Evolutionary conservation across 2,797 vertebrate genomes (phyloP).

Genomic region (Hoplostethus atlanticus): DNA sequence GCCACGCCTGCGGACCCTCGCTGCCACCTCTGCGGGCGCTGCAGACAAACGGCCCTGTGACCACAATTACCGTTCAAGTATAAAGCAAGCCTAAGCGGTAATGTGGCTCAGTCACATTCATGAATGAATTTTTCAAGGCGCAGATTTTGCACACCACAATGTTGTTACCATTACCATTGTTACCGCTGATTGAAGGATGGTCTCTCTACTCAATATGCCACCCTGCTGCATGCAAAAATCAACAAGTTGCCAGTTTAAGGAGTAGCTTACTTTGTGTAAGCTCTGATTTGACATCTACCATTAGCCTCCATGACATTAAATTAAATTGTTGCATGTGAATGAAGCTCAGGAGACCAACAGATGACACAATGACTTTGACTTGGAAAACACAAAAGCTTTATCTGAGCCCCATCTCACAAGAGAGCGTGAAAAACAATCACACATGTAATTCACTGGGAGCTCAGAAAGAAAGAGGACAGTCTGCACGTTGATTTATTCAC

Average conservation of each 20-base stretch:
- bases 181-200: conserved; percentile 9
- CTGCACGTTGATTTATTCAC: neutral
- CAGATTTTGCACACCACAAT: too few relatives aligned
- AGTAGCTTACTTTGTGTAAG: neutral
- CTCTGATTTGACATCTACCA: neutral
- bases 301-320: conserved; percentile 9
- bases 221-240: neutral
- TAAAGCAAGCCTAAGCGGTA: neutral
- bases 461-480: conserved; percentile 11
- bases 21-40: too few relatives aligned
- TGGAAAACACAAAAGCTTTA: conserved; percentile 12
- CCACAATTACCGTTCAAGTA: neutral
- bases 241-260: neutral
- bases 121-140: neutral
- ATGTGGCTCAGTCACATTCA: neutral
- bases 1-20: too few relatives aligned
- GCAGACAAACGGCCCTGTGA: neutral
- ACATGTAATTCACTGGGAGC: conserved; percentile 40
- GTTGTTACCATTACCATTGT: too few relatives aligned
- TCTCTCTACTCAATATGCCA: neutral
- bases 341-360: neutral
- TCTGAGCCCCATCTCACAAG: neutral
- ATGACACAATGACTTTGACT: neutral
- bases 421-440: conserved; percentile 39
- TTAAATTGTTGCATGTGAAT: neutral